A percentile compares a stretch with the other conserved stretches of the same genome.
These are phyloP conservation scores for Acrobasis suavella DNA, from an alignment of 2,888 invertebrate genomes.

Conservation along the genomic window DNA sequence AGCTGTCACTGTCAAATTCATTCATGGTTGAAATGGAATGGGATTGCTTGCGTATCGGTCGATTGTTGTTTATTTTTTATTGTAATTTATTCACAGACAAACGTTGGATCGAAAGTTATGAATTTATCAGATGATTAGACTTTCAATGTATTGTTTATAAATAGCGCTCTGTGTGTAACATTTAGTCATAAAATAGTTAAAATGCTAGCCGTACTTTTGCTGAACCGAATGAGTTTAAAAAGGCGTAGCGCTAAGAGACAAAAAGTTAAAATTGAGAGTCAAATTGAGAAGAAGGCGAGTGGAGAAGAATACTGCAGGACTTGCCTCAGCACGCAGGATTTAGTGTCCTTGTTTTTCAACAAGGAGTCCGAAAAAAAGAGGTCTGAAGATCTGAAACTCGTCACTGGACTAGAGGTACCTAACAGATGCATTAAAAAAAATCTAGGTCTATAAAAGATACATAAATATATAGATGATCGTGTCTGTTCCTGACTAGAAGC, in stretches of 20 bases:
- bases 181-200: constrained; percentile 28
- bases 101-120: constrained; percentile 24
- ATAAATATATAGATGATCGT: too few relatives aligned
- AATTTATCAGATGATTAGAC: neutral
- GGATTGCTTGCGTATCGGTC: neutral
- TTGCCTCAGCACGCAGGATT: constrained; percentile 51
- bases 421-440: too few relatives aligned
- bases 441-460: too few relatives aligned
- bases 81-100: neutral
- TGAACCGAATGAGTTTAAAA: constrained; percentile 45
- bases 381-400: constrained; percentile 48
- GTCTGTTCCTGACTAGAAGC: too few relatives aligned
- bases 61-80: constrained; percentile 5
- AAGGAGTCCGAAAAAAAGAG: constrained; percentile 49
- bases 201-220: constrained; percentile 52
- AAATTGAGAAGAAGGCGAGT: constrained; percentile 25
- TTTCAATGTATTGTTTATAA: neutral
- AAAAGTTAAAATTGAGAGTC: constrained; percentile 27
- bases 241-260: constrained; percentile 30
- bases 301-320: constrained; percentile 49
- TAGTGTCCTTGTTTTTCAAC: constrained; percentile 51
- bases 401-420: constrained; percentile 57
- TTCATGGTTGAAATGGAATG: too few relatives aligned
- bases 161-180: neutral
- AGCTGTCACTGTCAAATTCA: neutral